Base-by-base conservation (phyloP, 2,797 vertebrate genomes). In the Aselliscus stoliczkanus region DNA sequence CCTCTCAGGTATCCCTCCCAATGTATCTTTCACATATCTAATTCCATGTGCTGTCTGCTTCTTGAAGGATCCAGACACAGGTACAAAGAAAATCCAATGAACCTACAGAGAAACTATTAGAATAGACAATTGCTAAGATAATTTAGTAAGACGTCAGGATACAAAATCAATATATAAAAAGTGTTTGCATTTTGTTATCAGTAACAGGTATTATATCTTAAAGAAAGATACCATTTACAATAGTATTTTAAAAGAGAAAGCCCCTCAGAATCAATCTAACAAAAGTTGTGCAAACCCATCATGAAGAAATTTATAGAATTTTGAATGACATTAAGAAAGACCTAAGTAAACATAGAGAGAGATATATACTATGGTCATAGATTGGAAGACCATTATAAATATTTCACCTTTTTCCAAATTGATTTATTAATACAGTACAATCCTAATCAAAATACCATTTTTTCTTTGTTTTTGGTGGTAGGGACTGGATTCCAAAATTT, bases 311-410 rank as follows among this genome's bases (percentile, higher is more conserved):
- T 54, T 56, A 75, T 5, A 84, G 42, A 54, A 75, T 21, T 52
- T 44, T 52, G 8, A 75, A 50, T 73, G 23, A 34, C 69, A 87
- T 87, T 37, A 75, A 62, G 69, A 87, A 60, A 73, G 69, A 75
- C 21, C 60, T 60, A 50, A 27, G n/a, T 37, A 60, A 80, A 72
- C 11, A n/a, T 1, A 29, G 39, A 60, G 21, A 60, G 69, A 29
- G 21, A 60, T 54, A 29, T 37, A 62, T 34, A 37, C 15, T 5
- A 72, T 72, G 18, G 50, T 90, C 42, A 82, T 6, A 70, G n/a
- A 50, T 8, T 34, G 25, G 54, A 39, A 72, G 44, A 72, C 58
- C 31, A 72, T 50, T 72, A 60, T 47, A 73, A 64, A 15, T 47
- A 88, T 47, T 25, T 60, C 13, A 4, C 25, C 18, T 60, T 56